Percentiles rank a stretch among this genome's conserved stretches.
Conservation (phyloP, 2,888 invertebrate species). For the Penaeus monodon region DNA sequence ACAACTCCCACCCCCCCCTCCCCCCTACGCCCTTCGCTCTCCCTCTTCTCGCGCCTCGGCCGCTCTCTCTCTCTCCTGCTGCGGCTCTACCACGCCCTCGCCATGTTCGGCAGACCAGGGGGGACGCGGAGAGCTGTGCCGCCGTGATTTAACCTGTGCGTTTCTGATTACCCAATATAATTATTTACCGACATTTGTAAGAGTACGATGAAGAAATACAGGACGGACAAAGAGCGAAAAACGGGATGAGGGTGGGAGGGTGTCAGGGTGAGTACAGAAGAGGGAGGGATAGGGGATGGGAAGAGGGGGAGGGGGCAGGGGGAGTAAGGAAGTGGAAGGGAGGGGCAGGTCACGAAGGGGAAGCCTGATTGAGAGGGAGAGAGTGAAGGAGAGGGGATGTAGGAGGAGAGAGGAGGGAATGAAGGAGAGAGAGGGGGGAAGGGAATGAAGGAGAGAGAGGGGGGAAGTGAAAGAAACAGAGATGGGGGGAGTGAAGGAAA, state of each 20-base stretch:
- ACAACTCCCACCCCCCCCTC: no score
- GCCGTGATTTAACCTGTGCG: background rate
- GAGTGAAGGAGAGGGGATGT: background rate
- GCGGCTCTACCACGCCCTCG: no score
- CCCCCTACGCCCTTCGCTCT: no score
- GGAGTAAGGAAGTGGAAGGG: no score
- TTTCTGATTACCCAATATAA: conserved; percentile 20
- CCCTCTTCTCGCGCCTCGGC: no score
- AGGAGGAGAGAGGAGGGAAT: background rate
- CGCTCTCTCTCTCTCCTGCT: no score
- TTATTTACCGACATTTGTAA: conserved; percentile 24
- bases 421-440: background rate
- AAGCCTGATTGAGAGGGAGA: background rate
- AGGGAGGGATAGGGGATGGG: background rate
- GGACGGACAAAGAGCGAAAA: background rate
- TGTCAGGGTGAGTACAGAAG: background rate
- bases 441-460: background rate
- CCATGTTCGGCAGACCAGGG: no score
- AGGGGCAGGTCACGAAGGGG: background rate
- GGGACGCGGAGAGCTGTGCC: no score
- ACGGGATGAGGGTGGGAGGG: background rate
- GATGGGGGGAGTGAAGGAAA: background rate
- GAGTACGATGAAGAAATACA: background rate
- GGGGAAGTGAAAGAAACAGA: background rate
- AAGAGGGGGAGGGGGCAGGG: background rate